phyloP scores from a whole-genome alignment of 2,888 invertebrate genomes.

The Conistra vaccinii region DNA sequence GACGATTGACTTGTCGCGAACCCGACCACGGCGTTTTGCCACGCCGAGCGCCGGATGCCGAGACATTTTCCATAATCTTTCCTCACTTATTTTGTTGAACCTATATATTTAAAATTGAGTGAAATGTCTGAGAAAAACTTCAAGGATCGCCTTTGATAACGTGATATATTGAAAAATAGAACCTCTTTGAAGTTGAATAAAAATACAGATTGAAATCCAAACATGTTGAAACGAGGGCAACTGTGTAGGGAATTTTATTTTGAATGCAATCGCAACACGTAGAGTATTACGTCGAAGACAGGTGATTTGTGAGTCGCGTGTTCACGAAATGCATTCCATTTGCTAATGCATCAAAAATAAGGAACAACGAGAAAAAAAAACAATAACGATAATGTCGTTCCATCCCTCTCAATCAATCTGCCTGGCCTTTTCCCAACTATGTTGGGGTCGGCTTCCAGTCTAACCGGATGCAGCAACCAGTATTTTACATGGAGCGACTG shows the following conservation, averaged over 20 bases:
- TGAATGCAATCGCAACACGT: conserved; percentile 34
- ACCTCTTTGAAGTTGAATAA: conserved; percentile 13
- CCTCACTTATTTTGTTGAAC: no score
- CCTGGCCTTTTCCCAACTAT: no score
- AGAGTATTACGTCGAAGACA: conserved; percentile 12
- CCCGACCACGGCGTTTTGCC: no score
- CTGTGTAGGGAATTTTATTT: conserved; percentile 28
- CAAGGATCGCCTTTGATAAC: neutral
- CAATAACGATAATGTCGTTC: neutral
- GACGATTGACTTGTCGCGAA: no score
- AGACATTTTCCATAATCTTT: neutral
- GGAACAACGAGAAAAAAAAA: neutral
- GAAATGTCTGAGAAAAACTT: neutral
- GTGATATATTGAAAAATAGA: neutral
- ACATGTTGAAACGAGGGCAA: neutral
- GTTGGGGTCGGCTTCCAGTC: no score
- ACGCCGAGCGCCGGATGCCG: no score
- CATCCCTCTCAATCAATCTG: no score
- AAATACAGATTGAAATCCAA: conserved; percentile 23
- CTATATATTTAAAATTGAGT: neutral
- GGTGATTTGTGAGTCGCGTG: neutral
- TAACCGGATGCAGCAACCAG: no score
- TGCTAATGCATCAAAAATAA: neutral
- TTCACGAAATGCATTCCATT: conserved; percentile 8
- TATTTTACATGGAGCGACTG: no score